Evolutionary conservation across 2,888 invertebrate genomes (phyloP).

Genomic region (Mechanitis mazaeus): DNA sequence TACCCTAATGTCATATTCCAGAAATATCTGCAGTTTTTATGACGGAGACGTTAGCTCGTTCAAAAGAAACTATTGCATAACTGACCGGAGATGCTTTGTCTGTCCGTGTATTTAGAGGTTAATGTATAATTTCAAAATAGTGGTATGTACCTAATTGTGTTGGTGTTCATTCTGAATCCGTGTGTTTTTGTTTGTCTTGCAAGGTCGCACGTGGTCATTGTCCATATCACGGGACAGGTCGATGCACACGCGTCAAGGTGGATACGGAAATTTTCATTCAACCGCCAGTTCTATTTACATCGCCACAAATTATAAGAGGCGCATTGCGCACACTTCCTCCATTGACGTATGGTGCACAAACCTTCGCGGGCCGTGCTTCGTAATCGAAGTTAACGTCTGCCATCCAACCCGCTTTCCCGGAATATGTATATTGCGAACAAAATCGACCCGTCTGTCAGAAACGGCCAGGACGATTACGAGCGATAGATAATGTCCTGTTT

Average conservation of each 20-base stretch:
- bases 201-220: slow-evolving; percentile 64
- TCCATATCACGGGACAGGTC: slow-evolving; percentile 61
- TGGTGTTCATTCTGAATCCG: slow-evolving; percentile 49
- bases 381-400: slow-evolving; percentile 35
- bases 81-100: slow-evolving; percentile 22
- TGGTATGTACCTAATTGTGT: slow-evolving; percentile 51
- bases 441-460: slow-evolving; percentile 39
- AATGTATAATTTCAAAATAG: slow-evolving; percentile 24
- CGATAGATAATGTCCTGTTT: slow-evolving; percentile 17
- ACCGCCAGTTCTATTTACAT: slow-evolving; percentile 69
- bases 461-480: slow-evolving; percentile 14
- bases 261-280: slow-evolving; percentile 70
- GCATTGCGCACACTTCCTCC: slow-evolving; percentile 65
- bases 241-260: slow-evolving; percentile 69
- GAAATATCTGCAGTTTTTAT: slow-evolving; percentile 29
- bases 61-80: slow-evolving; percentile 32
- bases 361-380: slow-evolving; percentile 49
- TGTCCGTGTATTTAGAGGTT: slow-evolving; percentile 19
- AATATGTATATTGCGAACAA: slow-evolving; percentile 47
- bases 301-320: slow-evolving; percentile 61
- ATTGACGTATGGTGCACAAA: slow-evolving; percentile 51
- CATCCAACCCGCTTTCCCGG: slow-evolving; percentile 45
- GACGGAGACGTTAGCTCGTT: slow-evolving; percentile 22
- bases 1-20: slow-evolving; percentile 25
- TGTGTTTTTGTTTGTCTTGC: slow-evolving; percentile 52